Evolutionary conservation across 2,888 invertebrate species (phyloP).

Genomic region (Drosophila phalerata): DNA sequence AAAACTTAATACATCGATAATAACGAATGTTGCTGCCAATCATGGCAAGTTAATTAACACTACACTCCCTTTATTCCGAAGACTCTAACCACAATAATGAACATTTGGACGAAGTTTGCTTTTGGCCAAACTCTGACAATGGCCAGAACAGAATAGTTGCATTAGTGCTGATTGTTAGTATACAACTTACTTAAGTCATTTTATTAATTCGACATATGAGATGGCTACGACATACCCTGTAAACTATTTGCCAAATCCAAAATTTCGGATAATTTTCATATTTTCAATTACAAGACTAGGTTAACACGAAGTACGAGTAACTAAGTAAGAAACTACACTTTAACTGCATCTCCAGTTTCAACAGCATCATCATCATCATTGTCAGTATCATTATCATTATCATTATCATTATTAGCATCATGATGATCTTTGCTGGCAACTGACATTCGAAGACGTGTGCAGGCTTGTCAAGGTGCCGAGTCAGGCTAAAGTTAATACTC

Average conservation of each 20-base stretch:
- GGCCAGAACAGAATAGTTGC: conserved; percentile 62
- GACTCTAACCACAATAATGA: conserved; percentile 32
- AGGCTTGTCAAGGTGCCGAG: conserved; percentile 77
- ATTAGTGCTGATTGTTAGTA: conserved; percentile 77
- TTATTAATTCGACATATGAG: conserved; percentile 58
- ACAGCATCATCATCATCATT: conserved; percentile 21
- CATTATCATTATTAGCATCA: conserved; percentile 6
- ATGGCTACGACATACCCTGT: conserved; percentile 19
- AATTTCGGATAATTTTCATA: conserved; percentile 5
- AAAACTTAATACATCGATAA: conserved; percentile 11
- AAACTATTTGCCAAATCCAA: conserved; percentile 6
- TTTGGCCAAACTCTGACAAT: conserved; percentile 12
- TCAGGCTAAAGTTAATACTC: conserved; percentile 30
- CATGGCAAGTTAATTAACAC: conserved; percentile 63
- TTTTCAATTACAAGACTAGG: conserved; percentile 9
- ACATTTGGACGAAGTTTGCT: conserved; percentile 36
- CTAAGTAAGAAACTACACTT: conserved; percentile 4
- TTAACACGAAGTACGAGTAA: background rate
- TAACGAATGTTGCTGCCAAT: conserved; percentile 44
- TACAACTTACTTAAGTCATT: conserved; percentile 78
- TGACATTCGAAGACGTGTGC: conserved; percentile 63
- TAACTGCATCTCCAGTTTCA: conserved; percentile 8
- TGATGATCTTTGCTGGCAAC: conserved; percentile 37
- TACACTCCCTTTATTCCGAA: conserved; percentile 63
- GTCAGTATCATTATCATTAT: conserved; percentile 14